Conservation (phyloP, 2,113 vertebrate species). For the Spilogale gracilis region DNA sequence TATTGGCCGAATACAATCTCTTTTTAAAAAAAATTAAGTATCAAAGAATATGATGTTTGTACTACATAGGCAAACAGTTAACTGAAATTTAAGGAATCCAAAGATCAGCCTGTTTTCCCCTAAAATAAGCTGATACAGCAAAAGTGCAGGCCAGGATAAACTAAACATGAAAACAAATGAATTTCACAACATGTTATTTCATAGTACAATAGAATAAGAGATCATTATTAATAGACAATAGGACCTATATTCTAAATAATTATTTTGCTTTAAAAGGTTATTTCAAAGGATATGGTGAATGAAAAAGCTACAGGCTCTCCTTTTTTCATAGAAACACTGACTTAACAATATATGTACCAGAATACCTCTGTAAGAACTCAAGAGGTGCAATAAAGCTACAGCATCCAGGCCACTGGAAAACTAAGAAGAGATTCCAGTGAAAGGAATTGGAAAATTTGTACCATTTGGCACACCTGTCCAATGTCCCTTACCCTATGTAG, state of each 20-base stretch:
- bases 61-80: neutral
- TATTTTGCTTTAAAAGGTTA: neutral
- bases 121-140: neutral
- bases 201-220: neutral
- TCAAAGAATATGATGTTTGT: neutral
- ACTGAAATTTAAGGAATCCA: neutral
- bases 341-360: neutral
- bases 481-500: neutral
- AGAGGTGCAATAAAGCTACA: neutral
- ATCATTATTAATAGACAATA: neutral
- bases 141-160: neutral
- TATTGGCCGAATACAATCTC: neutral
- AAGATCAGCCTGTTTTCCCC: neutral
- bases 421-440: neutral
- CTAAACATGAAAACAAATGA: conserved; percentile 21
- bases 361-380: neutral
- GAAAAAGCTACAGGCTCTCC: neutral
- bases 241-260: neutral
- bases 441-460: neutral
- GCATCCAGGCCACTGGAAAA: neutral
- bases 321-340: neutral
- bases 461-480: neutral
- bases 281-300: neutral
- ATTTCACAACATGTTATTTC: conserved; percentile 19
- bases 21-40: neutral